phyloP scores from a whole-genome alignment of 2,113 vertebrate genomes.

The Sander vitreus region DNA sequence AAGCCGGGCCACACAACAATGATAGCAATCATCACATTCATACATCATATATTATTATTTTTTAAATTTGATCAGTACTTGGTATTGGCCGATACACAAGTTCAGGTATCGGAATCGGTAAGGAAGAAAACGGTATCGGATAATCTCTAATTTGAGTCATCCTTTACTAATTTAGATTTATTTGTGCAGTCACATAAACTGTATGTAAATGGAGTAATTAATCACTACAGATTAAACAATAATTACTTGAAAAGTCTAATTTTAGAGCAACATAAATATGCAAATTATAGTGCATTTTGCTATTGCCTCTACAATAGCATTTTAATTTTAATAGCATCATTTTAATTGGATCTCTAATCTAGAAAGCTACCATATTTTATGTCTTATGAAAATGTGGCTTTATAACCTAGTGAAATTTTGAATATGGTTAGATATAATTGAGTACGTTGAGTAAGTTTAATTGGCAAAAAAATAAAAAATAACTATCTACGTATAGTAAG shows the following conservation, averaged over 20 bases:
- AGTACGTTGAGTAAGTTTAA: background rate
- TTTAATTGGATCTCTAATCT: background rate
- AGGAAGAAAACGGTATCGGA: too few species aligned
- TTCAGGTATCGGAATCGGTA: too few species aligned
- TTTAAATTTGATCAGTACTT: too few species aligned
- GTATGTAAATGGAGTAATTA: background rate
- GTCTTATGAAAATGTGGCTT: background rate
- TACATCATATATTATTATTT: too few species aligned
- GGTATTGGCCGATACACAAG: too few species aligned
- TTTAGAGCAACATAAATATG: background rate
- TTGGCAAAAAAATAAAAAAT: background rate
- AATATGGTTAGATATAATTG: background rate
- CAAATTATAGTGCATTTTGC: background rate
- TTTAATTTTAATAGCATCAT: too few species aligned
- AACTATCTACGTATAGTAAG: background rate
- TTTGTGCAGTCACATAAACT: background rate
- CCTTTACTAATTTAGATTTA: background rate
- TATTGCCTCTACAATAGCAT: background rate
- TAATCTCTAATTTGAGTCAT: background rate
- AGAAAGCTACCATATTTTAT: background rate
- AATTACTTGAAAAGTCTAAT: background rate
- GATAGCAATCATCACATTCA: too few species aligned
- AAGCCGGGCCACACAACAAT: too few species aligned
- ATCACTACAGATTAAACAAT: constrained; percentile 1
- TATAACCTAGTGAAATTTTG: background rate